phyloP scores from a whole-genome alignment of 1,140 invertebrate genomes.

The Rhysida immarginata region DNA sequence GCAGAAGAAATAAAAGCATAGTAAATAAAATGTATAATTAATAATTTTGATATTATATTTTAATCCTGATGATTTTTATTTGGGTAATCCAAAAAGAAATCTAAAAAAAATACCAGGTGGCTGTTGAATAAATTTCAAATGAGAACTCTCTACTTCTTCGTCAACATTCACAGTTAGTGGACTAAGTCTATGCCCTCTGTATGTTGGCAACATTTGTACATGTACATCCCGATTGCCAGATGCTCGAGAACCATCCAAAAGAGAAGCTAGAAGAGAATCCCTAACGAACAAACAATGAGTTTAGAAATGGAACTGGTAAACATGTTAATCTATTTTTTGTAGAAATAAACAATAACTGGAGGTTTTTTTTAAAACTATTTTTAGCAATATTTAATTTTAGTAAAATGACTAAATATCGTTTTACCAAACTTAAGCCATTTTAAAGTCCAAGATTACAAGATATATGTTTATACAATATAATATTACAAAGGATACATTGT shows the following conservation, averaged over 20 bases:
- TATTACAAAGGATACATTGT: too few relatives aligned
- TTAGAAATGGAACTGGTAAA: slow-evolving; percentile 1
- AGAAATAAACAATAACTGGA: slow-evolving; percentile 10
- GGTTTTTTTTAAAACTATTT: too few relatives aligned
- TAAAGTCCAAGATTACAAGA: too few relatives aligned
- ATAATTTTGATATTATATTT: neutral
- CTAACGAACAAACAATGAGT: slow-evolving; percentile 33
- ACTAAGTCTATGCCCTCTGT: slow-evolving; percentile 69
- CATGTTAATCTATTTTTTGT: slow-evolving; percentile 8
- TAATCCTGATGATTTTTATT: neutral
- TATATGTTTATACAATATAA: too few relatives aligned
- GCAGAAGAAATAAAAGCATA: neutral
- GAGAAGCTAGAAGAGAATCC: slow-evolving; percentile 83
- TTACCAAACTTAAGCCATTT: too few relatives aligned
- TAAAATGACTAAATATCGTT: too few relatives aligned
- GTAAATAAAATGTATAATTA: neutral
- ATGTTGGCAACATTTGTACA: slow-evolving; percentile 68
- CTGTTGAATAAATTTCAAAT: slow-evolving; percentile 65
- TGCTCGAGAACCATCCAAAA: slow-evolving; percentile 88
- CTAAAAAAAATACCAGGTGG: slow-evolving; percentile 35
- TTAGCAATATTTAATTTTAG: too few relatives aligned
- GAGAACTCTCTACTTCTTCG: slow-evolving; percentile 81
- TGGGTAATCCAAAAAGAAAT: neutral
- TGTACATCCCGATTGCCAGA: slow-evolving; percentile 96
- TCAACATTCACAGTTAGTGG: slow-evolving; percentile 76